Percentiles rank a stretch among this genome's conserved stretches.
Conservation (phyloP, 2,888 invertebrate genomes). For the Tetrapedia diversipes region DNA sequence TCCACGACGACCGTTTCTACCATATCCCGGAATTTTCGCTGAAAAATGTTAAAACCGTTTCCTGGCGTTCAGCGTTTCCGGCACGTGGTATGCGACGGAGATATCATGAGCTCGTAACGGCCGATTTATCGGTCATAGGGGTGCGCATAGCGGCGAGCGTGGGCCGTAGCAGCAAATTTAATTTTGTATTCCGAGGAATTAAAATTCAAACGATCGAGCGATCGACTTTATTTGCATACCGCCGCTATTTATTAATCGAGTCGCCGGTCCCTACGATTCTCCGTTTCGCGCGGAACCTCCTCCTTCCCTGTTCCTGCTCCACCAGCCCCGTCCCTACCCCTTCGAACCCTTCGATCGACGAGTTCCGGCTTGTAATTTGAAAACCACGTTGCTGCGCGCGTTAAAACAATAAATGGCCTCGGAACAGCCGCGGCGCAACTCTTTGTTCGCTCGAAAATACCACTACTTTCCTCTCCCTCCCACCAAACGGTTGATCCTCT, state of each 20-base stretch:
- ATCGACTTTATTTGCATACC: conserved; percentile 71
- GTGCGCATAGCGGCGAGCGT: conserved; percentile 13
- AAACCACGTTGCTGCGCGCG: not conserved
- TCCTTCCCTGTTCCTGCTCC: not conserved
- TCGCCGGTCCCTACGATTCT: conserved; percentile 19
- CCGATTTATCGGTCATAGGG: conserved; percentile 24
- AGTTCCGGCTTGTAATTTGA: not conserved
- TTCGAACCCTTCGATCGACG: not conserved
- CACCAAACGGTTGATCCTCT: too few species aligned
- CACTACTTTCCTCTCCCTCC: too few species aligned
- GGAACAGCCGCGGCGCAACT: not conserved
- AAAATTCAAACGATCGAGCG: conserved; percentile 71
- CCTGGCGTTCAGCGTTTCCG: not conserved
- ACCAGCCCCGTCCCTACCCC: not conserved
- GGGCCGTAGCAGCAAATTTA: conserved; percentile 58
- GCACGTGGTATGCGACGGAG: not conserved
- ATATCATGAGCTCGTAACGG: conserved; percentile 3
- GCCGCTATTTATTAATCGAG: conserved; percentile 68
- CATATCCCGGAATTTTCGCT: not conserved
- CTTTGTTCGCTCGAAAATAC: too few species aligned
- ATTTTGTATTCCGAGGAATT: conserved; percentile 68
- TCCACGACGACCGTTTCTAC: conserved; percentile 22
- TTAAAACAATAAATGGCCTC: conserved; percentile 10
- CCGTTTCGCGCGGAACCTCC: not conserved
- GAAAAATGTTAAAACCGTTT: not conserved